phyloP scores from a whole-genome alignment of 2,113 vertebrate genomes.

The Aegotheles bennettii region DNA sequence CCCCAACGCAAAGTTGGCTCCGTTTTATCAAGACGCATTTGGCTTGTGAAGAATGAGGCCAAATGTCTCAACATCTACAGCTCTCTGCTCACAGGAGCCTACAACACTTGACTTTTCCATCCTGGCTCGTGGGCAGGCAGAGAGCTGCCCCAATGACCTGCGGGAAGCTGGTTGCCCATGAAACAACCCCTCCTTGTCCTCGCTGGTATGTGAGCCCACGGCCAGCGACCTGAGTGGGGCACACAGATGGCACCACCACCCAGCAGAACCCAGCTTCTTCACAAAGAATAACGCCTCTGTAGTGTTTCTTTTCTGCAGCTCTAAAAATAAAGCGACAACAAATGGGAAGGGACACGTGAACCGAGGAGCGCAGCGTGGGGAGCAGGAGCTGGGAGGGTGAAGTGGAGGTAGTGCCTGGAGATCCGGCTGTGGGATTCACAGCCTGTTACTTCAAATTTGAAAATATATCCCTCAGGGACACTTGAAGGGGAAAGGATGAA shows the following conservation, averaged over 20 bases:
- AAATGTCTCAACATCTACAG: background rate
- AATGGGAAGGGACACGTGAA: background rate
- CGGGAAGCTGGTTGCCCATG: background rate
- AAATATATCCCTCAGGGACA: background rate
- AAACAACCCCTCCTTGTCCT: background rate
- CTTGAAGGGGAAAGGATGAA: background rate
- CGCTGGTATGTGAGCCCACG: background rate
- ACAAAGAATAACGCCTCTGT: background rate
- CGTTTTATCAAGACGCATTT: constrained; percentile 10
- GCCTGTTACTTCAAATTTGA: background rate
- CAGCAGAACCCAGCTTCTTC: background rate
- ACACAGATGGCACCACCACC: background rate
- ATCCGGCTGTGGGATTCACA: background rate
- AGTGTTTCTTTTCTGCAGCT: background rate
- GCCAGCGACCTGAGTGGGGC: background rate
- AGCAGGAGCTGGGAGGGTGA: background rate
- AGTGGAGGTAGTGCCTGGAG: background rate
- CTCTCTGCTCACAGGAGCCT: background rate
- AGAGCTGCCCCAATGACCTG: background rate
- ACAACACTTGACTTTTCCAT: background rate
- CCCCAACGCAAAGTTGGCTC: background rate
- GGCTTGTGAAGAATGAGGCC: background rate
- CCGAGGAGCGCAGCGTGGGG: accelerated
- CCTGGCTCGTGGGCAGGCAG: background rate
- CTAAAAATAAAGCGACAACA: background rate